These are phyloP conservation scores for Irena cyanogastra DNA, from an alignment of 2,113 vertebrate species.

Conservation along the genomic window DNA sequence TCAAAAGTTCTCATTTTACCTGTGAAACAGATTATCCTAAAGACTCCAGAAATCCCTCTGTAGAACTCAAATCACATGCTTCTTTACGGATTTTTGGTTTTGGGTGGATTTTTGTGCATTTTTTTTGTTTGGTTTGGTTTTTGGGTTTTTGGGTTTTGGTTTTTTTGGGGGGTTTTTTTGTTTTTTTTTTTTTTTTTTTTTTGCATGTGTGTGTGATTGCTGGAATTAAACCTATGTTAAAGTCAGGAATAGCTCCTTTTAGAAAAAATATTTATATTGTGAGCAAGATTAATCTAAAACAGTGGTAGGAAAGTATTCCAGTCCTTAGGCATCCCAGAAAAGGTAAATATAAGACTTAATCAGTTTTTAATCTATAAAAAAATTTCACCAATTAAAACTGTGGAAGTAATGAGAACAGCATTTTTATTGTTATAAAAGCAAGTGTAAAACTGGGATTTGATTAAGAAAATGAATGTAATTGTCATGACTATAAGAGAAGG, in stretches of 20 bases:
- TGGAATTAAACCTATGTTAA: background rate
- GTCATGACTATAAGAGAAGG: background rate
- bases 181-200: background rate
- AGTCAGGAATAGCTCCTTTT: background rate
- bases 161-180: background rate
- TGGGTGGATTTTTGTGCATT: background rate
- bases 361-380: background rate
- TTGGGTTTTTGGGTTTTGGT: background rate
- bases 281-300: background rate
- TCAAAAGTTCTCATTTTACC: background rate
- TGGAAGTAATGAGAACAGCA: background rate
- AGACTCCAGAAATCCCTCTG: background rate
- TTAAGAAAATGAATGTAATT: background rate
- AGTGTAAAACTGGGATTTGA: background rate
- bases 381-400: background rate
- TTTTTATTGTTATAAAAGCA: background rate
- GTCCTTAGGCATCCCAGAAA: background rate
- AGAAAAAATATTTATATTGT: background rate
- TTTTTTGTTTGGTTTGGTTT: background rate
- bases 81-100: background rate
- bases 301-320: background rate
- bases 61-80: background rate
- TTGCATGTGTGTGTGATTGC: background rate
- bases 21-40: background rate
- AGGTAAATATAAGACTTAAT: background rate